A percentile compares a stretch with the other conserved stretches of the same genome.
phyloP scores from a whole-genome alignment of 2,113 vertebrate genomes.

The Conger conger region DNA sequence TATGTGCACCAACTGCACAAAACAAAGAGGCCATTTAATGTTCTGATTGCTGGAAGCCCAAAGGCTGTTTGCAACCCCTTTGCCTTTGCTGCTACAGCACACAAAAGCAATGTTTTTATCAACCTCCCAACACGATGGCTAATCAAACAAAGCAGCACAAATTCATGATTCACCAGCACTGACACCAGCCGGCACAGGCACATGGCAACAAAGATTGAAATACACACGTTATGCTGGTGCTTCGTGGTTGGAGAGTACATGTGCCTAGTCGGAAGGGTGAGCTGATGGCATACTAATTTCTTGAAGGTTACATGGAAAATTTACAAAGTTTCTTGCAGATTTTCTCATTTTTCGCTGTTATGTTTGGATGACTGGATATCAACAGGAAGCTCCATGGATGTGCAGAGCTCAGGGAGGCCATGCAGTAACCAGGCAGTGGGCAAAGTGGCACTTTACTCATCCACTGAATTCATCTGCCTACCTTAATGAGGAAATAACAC shows the following conservation, averaged over 20 bases:
- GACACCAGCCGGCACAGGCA: neutral
- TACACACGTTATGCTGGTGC: neutral
- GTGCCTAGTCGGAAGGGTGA: neutral
- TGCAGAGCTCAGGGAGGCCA: neutral
- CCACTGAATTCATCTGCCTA: neutral
- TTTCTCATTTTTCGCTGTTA: neutral
- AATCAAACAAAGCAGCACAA: constrained; percentile 10
- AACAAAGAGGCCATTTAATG: constrained; percentile 2
- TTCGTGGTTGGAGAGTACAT: neutral
- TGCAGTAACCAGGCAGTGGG: neutral
- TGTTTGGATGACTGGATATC: neutral
- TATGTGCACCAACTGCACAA: constrained; percentile 11
- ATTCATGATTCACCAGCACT: constrained; percentile 1
- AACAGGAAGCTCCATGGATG: neutral
- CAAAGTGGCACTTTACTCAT: neutral
- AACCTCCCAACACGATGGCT: neutral
- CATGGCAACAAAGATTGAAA: neutral
- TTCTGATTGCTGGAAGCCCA: neutral
- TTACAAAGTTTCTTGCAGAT: neutral
- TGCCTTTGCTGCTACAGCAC: neutral
- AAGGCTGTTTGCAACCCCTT: constrained; percentile 6
- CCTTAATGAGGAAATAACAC: neutral
- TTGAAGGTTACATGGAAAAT: neutral
- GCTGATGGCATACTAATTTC: neutral
- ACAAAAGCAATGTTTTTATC: constrained; percentile 1